Base-by-base conservation (phyloP, 2,797 vertebrate species). In the Bryconaethiops microstoma region DNA sequence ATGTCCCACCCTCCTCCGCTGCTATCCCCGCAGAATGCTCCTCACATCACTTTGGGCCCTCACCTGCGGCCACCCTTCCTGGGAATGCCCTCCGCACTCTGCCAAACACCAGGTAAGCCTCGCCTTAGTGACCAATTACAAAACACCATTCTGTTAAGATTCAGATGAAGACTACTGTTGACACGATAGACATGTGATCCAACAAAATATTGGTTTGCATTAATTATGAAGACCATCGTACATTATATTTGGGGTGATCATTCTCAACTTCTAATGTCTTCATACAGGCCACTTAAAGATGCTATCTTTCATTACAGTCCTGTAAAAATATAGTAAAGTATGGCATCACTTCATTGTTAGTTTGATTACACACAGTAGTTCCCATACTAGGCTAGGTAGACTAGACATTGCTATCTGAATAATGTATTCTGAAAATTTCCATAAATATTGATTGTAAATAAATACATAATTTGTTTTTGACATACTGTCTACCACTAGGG, bases 11-110 rank as follows among this genome's bases (percentile, higher is more conserved):
- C 97, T 0, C 96, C 97, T 0, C 95, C 97, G 7, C 89, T 99
- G 86, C 95, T 99, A 84, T 97, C 97, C 0, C 95, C 97, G 40
- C 96, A 97, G 87, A 97, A 95, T 0, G 96, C 95, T 1, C 96
- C 97, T 81, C 98, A 99, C 88, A 96, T 99, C 55, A 93, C 97
- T 71, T 92, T 99, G 91, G 97, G 97, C 64, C 94, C 96, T 82
- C 98, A 99, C 85, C 88, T 99, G 89, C 94, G 97, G 89, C 97
- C 97, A 35, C 97, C 97, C 1, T 97, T 98, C 87, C 90, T 99
- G 60, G 97, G 97, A 90, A 94, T 99, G 93, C 96, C 97, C 78
- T 96, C 98, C 0, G 94, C 96, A 42, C 93, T 99, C 78, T 99
- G 97, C 93, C 97, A 97, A 92, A 93, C 95, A 0, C 97, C 97